Evolutionary conservation across 2,113 vertebrate genomes (phyloP), one percentile per base, ranked within the genome.

Genomic region (Empidonax traillii): DNA sequence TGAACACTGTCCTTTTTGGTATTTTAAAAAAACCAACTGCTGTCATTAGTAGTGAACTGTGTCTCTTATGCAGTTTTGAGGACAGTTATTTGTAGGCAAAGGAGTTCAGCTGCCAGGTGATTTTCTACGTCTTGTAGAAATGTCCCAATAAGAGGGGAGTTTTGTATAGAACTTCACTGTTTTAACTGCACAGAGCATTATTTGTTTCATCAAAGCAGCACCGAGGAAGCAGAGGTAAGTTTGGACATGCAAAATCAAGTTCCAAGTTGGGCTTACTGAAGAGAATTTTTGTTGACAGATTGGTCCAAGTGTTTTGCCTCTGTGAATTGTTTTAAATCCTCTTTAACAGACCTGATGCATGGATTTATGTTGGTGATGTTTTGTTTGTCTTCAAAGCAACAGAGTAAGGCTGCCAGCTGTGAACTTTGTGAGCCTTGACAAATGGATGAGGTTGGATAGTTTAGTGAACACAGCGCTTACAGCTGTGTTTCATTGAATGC

Each of bases 401-500:
- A 85, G 73, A 74, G 53, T 52, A 73, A 75, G 19, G n/a, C 69
- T 96, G 82, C 49, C 68, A 47, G 63, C 76, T 89, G 81, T 90
- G 62, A 71, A 90, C 63, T 95, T 72, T 12, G 8, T 16, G 74
- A 51, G 55, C 55, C 76, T 62, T 67, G 72, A 94, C 75, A 74
- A 92, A 58, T 73, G 53, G 58, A 59, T 87, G 56, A 69, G 69
- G 44, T 89, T 96, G 91, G 65, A 47, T 69, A 61, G 71, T 85
- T 85, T 23, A 46, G 43, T 80, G 72, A 92, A 84, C 28, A 11
- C 5, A 3, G 0, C 49, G 44, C 65, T 89, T 93, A 85, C 87
- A 91, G 93, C 85, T 94, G 80, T 72, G 49, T 89, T 92, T 87
- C 89, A 43, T 35, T 80, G 93, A 87, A 31, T 68, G 47, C n/a